Evolutionary conservation across 1,140 invertebrate genomes (phyloP), one percentile per base, ranked within the genome.

Genomic region (Panagrolaimus sp.): DNA sequence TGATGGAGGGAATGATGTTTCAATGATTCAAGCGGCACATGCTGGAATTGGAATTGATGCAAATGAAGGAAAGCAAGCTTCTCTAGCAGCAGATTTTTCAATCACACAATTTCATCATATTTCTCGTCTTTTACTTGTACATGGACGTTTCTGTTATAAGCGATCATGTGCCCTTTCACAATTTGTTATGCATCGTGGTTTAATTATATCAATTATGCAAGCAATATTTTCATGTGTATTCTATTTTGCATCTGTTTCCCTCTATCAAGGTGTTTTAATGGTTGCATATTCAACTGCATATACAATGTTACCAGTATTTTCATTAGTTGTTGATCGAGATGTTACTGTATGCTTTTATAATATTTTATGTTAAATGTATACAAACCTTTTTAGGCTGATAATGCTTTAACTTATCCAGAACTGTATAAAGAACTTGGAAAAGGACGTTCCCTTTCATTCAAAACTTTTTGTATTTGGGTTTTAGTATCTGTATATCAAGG

Each of bases 391-490:
- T 38, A 38, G 31, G 90, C 91, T 65, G 88, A 90, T 76, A 93
- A 92, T 74, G 93, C 93, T 8, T 87, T 98, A 13, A 91, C 90
- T 20, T 96, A 95, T 86, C 96, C 96, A 0, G 95, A 98, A 85
- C 85, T 99, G 0, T 99, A 99, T 83, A 96, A 96, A 85, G 93
- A 97, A 81, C 84, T 99, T 20, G 14, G 31, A 5, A 98, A 96
- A 87, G 93, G 87, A 31, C 82, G 87, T 62, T 86, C 87, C 16
- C 76, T 88, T 38, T 87, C 86, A 13, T 98, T 93, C 84, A 98
- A 98, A 86, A 98, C 95, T 0, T 98, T 99, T 85, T 98, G 96
- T 80, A 91, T 98, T 79, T 98, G 96, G 96, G 92, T 97, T 53
- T 87, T 97, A 5, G 96, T 98, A 78, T 96, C 92, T 79, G 92